Evolutionary conservation across 2,113 vertebrate genomes (phyloP), one percentile per base, ranked within the genome.

Genomic region (Benitochromis conjunctus): DNA sequence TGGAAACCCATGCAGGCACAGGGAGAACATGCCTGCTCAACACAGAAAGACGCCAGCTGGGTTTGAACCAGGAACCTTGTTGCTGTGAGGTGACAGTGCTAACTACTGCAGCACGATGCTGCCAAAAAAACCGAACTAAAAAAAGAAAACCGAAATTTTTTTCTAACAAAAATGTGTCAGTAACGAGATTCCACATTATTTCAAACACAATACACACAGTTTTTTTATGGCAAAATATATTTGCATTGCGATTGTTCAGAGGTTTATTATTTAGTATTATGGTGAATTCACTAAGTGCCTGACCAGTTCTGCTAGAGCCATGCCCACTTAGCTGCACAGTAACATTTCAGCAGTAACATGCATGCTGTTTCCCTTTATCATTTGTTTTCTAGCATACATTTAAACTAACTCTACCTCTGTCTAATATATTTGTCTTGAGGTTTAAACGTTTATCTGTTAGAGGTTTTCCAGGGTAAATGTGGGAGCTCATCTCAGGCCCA

Each of bases 381-480:
- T 3, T 66, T 11, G 16, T 53, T 82, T 54, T n/a, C 7, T 51
- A 76, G 18, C 46, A 43, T 24, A 26, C 64, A 13, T 76, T 76
- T n/a, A 76, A 76, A 51, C 10, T 31, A 9, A n/a, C 69, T 79
- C 24, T 55, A 18, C 41, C 41, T 11, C 60, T 1, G 9, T 53
- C n/a, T 14, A 85, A 77, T 24, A 46, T 53, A 31, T 21, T 55
- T 48, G n/a, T 13, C 46, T 78, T 66, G 51, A 16, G 14, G n/a
- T 58, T 38, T 64, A 55, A 88, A 91, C 36, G 60, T 83, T 82
- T 29, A 64, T 69, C 51, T 81, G 13, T 81, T 19, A 24, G 18
- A 91, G 19, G n/a, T 82, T 87, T 80, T 86, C 77, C 66, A 48
- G 57, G 57, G 53, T 80, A 62, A 79, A 80, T 86, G 76, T 55